A percentile compares a stretch with the other conserved stretches of the same genome.
Conservation (phyloP, 1,140 invertebrate genomes). For the Lineus longissimus region DNA sequence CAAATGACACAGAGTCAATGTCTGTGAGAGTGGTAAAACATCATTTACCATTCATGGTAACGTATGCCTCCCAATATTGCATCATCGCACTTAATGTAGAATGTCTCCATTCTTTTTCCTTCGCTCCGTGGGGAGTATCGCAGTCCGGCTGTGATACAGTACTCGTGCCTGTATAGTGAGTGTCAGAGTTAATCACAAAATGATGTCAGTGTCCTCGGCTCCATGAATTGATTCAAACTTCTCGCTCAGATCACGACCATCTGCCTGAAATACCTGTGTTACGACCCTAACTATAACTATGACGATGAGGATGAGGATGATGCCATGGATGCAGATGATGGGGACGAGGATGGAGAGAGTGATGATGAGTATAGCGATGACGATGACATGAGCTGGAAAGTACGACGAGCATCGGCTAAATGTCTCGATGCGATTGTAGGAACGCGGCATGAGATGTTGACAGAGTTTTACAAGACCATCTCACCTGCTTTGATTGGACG, state of each 20-base stretch:
- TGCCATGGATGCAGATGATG: slow-evolving; percentile 65
- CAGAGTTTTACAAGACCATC: slow-evolving; percentile 83
- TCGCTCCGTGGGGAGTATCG: too few species aligned
- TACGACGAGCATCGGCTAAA: slow-evolving; percentile 89
- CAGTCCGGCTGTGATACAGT: too few species aligned
- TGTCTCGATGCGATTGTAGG: slow-evolving; percentile 92
- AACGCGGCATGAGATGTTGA: slow-evolving; percentile 83
- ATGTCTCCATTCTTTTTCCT: too few species aligned
- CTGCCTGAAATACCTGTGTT: slow-evolving; percentile 88
- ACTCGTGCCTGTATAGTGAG: too few species aligned
- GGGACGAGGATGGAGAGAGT: slow-evolving; percentile 69
- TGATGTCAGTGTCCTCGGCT: too few species aligned
- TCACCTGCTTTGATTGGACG: slow-evolving; percentile 84
- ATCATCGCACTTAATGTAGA: too few species aligned
- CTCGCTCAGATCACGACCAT: slow-evolving; percentile 82
- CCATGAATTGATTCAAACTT: too few species aligned
- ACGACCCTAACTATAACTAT: slow-evolving; percentile 98
- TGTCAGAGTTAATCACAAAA: too few species aligned
- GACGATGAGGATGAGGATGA: slow-evolving; percentile 69
- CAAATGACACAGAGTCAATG: too few species aligned
- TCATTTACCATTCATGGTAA: too few species aligned
- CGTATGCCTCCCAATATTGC: too few species aligned
- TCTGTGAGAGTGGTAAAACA: too few species aligned
- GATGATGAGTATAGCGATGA: slow-evolving; percentile 87
- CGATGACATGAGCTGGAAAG: slow-evolving; percentile 99